Conservation (phyloP, 2,888 invertebrate genomes). For the Cerceris rybyensis region DNA sequence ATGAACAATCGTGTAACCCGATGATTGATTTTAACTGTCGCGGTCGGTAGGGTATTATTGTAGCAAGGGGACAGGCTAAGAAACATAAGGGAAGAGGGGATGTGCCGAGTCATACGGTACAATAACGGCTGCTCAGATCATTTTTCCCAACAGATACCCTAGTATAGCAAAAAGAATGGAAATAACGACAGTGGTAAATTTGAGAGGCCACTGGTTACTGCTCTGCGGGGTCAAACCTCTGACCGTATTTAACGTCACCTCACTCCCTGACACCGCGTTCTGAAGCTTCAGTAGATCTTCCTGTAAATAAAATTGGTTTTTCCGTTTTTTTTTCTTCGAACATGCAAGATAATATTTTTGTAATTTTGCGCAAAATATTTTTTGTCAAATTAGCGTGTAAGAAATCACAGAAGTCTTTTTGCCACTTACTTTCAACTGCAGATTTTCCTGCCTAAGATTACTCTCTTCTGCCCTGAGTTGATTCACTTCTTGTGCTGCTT, state of each 20-base stretch:
- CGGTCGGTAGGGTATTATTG: slow-evolving; percentile 64
- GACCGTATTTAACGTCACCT: slow-evolving; percentile 69
- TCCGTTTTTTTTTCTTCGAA: not conserved
- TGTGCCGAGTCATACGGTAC: slow-evolving; percentile 71
- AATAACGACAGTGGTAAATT: slow-evolving; percentile 70
- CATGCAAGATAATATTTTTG: not conserved
- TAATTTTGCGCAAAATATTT: not conserved
- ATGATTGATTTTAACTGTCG: slow-evolving; percentile 65
- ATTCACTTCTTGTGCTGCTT: slow-evolving; percentile 89
- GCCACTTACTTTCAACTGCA: slow-evolving; percentile 89
- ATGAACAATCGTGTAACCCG: slow-evolving; percentile 70
- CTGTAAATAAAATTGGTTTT: slow-evolving; percentile 60
- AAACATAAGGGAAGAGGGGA: slow-evolving; percentile 73
- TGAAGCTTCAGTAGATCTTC: slow-evolving; percentile 78
- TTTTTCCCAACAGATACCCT: slow-evolving; percentile 79
- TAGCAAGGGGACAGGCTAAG: slow-evolving; percentile 73
- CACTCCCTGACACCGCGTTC: slow-evolving; percentile 74
- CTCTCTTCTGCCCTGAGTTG: slow-evolving; percentile 90
- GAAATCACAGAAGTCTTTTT: not conserved
- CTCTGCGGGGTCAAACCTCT: slow-evolving; percentile 69
- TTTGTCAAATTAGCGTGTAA: not conserved
- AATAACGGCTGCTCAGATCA: slow-evolving; percentile 77
- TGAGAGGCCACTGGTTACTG: slow-evolving; percentile 64
- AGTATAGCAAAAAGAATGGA: slow-evolving; percentile 77
- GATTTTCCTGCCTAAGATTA: slow-evolving; percentile 92